These are phyloP conservation scores for Protonibea diacanthus DNA, from an alignment of 2,797 vertebrate genomes.

Conservation along the genomic window DNA sequence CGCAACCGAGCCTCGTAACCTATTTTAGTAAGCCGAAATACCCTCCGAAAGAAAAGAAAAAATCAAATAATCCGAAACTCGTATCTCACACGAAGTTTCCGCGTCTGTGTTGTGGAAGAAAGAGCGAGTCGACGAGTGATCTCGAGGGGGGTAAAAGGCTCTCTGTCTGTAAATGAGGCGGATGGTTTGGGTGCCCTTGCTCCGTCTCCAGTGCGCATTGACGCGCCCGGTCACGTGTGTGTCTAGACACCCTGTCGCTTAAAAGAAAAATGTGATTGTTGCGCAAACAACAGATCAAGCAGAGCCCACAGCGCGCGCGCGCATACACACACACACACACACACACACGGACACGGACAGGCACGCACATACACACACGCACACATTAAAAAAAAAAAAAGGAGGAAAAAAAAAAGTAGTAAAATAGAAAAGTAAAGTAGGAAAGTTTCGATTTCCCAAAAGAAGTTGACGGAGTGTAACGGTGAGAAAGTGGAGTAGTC, in stretches of 20 bases:
- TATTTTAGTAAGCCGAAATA: constrained; percentile 60
- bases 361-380: background rate
- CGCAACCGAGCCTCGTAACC: constrained; percentile 51
- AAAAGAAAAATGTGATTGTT: constrained; percentile 94
- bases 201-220: constrained; percentile 90
- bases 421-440: background rate
- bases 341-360: background rate
- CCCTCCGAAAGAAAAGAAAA: background rate
- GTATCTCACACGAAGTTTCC: constrained; percentile 72
- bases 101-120: constrained; percentile 54
- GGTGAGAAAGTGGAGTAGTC: background rate
- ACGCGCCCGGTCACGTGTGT: constrained; percentile 94
- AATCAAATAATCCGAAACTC: constrained; percentile 72
- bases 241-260: constrained; percentile 99
- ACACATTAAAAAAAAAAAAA: background rate
- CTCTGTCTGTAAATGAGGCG: constrained; percentile 79
- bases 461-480: constrained; percentile 57
- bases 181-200: constrained; percentile 83
- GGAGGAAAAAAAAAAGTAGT: background rate
- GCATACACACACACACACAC: constrained; percentile 17
- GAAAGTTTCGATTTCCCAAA: constrained; percentile 61
- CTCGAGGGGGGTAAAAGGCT: constrained; percentile 52
- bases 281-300: constrained; percentile 95
- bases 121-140: constrained; percentile 76
- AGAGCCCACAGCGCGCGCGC: constrained; percentile 79